Base-by-base conservation (phyloP, 1,140 invertebrate genomes). In the Solenopsis fugax region DNA sequence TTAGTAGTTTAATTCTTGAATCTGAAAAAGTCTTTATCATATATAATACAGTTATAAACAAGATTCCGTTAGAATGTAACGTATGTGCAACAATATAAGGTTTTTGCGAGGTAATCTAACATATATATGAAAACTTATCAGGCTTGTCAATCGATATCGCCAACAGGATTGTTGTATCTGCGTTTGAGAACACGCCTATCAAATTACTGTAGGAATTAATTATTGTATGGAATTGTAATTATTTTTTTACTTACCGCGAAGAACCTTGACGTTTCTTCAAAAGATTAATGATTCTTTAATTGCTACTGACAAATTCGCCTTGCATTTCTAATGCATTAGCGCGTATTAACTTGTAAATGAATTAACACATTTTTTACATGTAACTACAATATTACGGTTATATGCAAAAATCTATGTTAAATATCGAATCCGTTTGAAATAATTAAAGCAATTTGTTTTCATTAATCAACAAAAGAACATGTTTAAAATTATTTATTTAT, bases 161-260 rank as follows among this genome's bases (percentile, higher is more conserved):
- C 71, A 37, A 16, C 34, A 29, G 12, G 29, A 84, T 84, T 41
- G 54, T 48, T 75, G 72, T 58, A 73, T 58, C 52, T 45, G 29
- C 54, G 41, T 82, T 73, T 60, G 54, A 84, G 41, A 50, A 84
- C 56, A 84, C 69, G 69, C 80, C 80, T 84, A 84, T 84, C 69
- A 84, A 84, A 84, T 84, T 84, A 75, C 69, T 29, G 13, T 84
- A 60, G 41, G 80, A 84, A 84, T 84, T 73, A 75, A 73, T 73
- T 50, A 84, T 62, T 48, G 41, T 54, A 29, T 60, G 41, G 41
- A 60, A 16, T 52, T 72, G 80, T n/a, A 82, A 73, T 82, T 82
- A 82, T 60, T 73, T 62, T 82, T 60, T 82, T 73, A 18, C 13
- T 1, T 21, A 73, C 21, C 16, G 54, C n/a, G 29, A 9, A 18